These are phyloP conservation scores for Dendrocopos noguchii DNA, from an alignment of 2,113 vertebrate species.

Conservation along the genomic window DNA sequence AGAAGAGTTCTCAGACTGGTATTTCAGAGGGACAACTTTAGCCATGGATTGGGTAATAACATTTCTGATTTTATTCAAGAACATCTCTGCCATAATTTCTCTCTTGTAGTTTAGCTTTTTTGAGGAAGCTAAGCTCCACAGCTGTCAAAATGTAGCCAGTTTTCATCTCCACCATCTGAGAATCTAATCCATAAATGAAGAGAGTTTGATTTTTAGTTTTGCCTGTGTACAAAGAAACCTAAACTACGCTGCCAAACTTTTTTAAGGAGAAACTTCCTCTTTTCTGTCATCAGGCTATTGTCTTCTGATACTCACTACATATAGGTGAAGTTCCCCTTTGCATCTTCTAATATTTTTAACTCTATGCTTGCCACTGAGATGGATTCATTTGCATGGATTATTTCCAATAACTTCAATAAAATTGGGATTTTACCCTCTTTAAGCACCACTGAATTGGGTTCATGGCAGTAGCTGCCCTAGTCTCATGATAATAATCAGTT, in stretches of 20 bases:
- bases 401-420: slow-evolving; percentile 9
- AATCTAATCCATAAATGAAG: not conserved
- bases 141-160: not conserved
- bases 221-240: not conserved
- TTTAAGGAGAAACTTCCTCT: not conserved
- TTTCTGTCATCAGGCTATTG: not conserved
- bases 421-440: slow-evolving; percentile 19
- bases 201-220: not conserved
- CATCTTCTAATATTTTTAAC: not conserved
- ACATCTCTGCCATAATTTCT: not conserved
- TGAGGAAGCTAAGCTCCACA: not conserved
- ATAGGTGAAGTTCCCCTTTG: not conserved
- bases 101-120: not conserved
- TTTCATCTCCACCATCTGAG: not conserved
- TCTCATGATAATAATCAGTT: slow-evolving; percentile 57
- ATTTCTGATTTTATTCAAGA: not conserved
- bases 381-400: not conserved
- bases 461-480: slow-evolving; percentile 38
- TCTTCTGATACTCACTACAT: not conserved
- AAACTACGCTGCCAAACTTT: not conserved
- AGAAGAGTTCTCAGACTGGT: not conserved
- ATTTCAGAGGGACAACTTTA: not conserved
- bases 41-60: not conserved
- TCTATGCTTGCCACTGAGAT: not conserved
- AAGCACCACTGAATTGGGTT: slow-evolving; percentile 2